phyloP scores from a whole-genome alignment of 2,113 vertebrate genomes.

The Polyodon spathula region DNA sequence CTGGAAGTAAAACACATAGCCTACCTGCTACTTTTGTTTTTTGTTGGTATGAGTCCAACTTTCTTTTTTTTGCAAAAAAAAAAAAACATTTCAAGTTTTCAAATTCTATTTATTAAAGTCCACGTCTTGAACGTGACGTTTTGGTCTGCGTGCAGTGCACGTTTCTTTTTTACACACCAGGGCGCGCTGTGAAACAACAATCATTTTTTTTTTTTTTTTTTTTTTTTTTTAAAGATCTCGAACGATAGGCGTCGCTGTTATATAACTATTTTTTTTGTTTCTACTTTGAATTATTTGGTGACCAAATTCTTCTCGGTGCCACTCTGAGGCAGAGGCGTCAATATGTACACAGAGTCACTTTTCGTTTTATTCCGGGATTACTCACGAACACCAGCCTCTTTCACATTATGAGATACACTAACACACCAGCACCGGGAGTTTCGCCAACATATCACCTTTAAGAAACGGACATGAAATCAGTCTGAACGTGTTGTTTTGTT shows the following conservation, averaged over 20 bases:
- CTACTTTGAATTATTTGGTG: slow-evolving; percentile 13
- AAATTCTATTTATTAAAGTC: too few species aligned
- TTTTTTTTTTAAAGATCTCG: not conserved
- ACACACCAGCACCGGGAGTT: not conserved
- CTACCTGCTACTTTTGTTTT: too few species aligned
- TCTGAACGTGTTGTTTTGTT: not conserved
- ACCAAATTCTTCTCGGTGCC: slow-evolving; percentile 22
- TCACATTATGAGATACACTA: not conserved
- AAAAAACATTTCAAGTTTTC: too few species aligned
- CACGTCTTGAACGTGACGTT: too few species aligned
- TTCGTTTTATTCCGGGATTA: slow-evolving; percentile 19
- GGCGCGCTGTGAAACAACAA: not conserved
- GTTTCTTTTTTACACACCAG: not conserved
- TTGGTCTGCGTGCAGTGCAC: too few species aligned
- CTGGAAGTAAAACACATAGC: too few species aligned
- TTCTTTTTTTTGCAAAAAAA: too few species aligned
- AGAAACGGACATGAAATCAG: not conserved
- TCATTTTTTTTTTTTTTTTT: not conserved
- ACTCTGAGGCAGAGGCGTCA: slow-evolving; percentile 40
- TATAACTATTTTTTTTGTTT: not conserved
- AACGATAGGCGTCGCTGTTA: slow-evolving; percentile 16
- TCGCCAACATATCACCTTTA: too few species aligned
- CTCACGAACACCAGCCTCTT: slow-evolving; percentile 13
- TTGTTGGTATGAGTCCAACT: too few species aligned
- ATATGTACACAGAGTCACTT: slow-evolving; percentile 25